Percentiles rank a stretch among this genome's conserved stretches.
phyloP scores from a whole-genome alignment of 2,797 vertebrate species.

The Urophycis tenuis region DNA sequence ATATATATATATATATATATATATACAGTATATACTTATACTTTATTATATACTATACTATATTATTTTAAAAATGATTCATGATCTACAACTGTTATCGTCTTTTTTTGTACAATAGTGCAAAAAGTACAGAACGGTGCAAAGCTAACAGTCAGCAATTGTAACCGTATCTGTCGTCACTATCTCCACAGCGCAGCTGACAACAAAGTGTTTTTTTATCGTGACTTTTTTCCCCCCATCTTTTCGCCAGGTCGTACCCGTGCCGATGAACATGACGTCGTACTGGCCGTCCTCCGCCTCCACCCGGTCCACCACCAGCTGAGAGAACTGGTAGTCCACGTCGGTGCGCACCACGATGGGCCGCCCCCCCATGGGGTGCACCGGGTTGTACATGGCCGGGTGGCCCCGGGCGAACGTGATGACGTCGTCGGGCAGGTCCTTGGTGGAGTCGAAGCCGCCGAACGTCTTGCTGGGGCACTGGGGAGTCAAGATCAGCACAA shows the following conservation, averaged over 20 bases:
- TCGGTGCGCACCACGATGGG: slow-evolving; percentile 94
- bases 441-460: slow-evolving; percentile 95
- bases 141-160: not conserved
- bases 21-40: too few species aligned
- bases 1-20: too few species aligned
- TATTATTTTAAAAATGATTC: too few species aligned
- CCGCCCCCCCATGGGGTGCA: slow-evolving; percentile 87
- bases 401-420: slow-evolving; percentile 95
- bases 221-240: too few species aligned
- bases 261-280: slow-evolving; percentile 98
- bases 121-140: too few species aligned
- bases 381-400: slow-evolving; percentile 94
- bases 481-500: not conserved
- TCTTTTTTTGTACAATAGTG: too few species aligned
- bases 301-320: slow-evolving; percentile 93
- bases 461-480: slow-evolving; percentile 98
- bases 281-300: slow-evolving; percentile 98
- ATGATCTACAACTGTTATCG: too few species aligned
- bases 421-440: slow-evolving; percentile 96
- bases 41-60: too few species aligned
- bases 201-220: not conserved
- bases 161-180: not conserved
- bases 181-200: too few species aligned
- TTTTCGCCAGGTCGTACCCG: slow-evolving; percentile 67
- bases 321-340: slow-evolving; percentile 93